Evolutionary conservation across 2,797 vertebrate species (phyloP).

Genomic region (Lindbergichthys nudifrons): DNA sequence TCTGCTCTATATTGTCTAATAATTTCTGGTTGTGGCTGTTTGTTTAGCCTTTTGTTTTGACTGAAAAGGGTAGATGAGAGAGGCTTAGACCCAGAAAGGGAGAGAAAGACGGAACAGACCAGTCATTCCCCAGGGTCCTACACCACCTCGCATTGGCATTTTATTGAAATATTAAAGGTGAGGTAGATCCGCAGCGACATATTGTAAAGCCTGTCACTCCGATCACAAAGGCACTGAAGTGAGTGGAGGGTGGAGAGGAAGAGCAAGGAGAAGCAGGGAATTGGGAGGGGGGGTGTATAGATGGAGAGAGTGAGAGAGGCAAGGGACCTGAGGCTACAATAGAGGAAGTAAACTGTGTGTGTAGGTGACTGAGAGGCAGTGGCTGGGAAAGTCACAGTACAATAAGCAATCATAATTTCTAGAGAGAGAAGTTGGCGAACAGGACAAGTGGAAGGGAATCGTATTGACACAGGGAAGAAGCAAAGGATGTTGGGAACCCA

Average conservation of each 20-base stretch:
- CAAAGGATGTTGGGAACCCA: constrained; percentile 77
- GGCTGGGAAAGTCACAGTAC: constrained; percentile 78
- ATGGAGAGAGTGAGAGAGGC: constrained; percentile 52
- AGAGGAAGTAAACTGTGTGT: constrained; percentile 56
- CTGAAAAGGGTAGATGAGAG: constrained; percentile 59
- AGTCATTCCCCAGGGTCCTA: constrained; percentile 73
- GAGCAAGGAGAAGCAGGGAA: constrained; percentile 60
- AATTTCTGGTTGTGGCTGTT: constrained; percentile 59
- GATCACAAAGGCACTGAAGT: constrained; percentile 83
- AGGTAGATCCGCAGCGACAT: constrained; percentile 83
- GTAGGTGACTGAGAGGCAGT: constrained; percentile 66
- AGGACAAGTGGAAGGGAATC: constrained; percentile 87
- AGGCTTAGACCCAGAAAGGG: constrained; percentile 32
- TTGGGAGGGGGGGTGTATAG: constrained; percentile 17
- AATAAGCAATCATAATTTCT: constrained; percentile 84
- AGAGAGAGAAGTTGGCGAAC: constrained; percentile 83
- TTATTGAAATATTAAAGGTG: constrained; percentile 90
- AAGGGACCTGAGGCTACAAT: constrained; percentile 69
- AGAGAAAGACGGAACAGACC: constrained; percentile 36
- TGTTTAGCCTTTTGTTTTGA: constrained; percentile 64
- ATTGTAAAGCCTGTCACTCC: constrained; percentile 84
- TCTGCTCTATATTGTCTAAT: constrained; percentile 43
- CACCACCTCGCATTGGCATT: constrained; percentile 82
- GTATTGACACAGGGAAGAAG: constrained; percentile 84
- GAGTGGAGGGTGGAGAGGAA: constrained; percentile 78